These are phyloP conservation scores for Macrotrachela quadricornifera DNA, from an alignment of 1,140 invertebrate genomes.

Conservation along the genomic window DNA sequence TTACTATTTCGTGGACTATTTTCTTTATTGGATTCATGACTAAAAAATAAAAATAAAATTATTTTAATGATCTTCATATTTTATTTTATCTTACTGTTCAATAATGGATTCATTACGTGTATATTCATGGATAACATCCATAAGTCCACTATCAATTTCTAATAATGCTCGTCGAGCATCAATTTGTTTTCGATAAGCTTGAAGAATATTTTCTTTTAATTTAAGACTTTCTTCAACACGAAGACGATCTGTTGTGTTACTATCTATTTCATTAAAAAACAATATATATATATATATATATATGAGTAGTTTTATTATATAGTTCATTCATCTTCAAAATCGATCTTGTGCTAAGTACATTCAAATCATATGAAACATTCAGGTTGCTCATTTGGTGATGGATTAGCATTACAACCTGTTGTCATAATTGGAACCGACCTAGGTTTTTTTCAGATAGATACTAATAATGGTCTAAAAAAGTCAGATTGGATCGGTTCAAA, in stretches of 20 bases:
- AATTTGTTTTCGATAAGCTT: constrained; percentile 6
- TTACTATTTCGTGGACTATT: neutral
- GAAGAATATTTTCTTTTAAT: constrained; percentile 1
- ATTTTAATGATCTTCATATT: neutral
- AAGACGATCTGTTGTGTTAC: constrained; percentile 52
- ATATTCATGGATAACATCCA: constrained; percentile 14
- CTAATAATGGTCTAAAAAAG: too few relatives aligned
- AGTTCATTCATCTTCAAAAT: too few relatives aligned
- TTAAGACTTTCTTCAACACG: constrained; percentile 6
- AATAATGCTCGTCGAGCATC: constrained; percentile 1
- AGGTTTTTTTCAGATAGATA: too few relatives aligned
- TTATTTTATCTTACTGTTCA: neutral
- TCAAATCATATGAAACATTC: too few relatives aligned
- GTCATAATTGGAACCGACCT: too few relatives aligned
- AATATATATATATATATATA: too few relatives aligned
- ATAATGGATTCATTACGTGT: constrained; percentile 6
- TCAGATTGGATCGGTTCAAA: too few relatives aligned
- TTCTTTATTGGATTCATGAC: neutral
- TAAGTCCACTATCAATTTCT: constrained; percentile 6
- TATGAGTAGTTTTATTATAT: too few relatives aligned
- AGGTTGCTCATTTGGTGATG: too few relatives aligned
- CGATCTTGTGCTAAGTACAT: too few relatives aligned
- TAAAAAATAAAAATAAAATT: neutral
- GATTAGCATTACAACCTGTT: too few relatives aligned
- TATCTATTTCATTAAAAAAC: constrained; percentile 48